phyloP scores from a whole-genome alignment of 2,888 invertebrate species.

The Troglohyphantes excavatus region DNA sequence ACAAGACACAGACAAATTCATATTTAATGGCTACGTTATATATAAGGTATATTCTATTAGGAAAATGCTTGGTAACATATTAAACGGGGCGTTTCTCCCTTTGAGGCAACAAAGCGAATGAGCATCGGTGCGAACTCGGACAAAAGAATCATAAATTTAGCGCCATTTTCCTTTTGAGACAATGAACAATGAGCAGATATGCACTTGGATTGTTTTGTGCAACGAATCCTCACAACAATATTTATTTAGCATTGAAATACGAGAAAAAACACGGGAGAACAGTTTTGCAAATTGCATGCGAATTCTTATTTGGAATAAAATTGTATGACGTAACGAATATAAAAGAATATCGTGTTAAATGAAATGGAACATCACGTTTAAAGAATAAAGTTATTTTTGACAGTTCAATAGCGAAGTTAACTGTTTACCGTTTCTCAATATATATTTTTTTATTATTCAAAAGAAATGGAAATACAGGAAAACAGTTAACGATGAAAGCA shows the following conservation, averaged over 20 bases:
- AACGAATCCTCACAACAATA: conserved; percentile 25
- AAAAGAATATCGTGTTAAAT: too few relatives aligned
- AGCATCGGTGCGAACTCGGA: conserved; percentile 5
- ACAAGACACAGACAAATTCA: too few relatives aligned
- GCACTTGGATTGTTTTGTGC: conserved; percentile 40
- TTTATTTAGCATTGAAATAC: conserved; percentile 38
- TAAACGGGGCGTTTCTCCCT: conserved; percentile 35
- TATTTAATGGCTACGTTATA: too few relatives aligned
- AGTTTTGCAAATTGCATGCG: conserved; percentile 11
- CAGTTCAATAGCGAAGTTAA: too few relatives aligned
- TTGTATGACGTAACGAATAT: too few relatives aligned
- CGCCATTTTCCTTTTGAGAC: conserved; percentile 51
- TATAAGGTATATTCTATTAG: conserved; percentile 27
- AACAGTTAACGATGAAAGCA: too few relatives aligned
- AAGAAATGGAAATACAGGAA: too few relatives aligned
- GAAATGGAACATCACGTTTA: too few relatives aligned
- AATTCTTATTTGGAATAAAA: too few relatives aligned
- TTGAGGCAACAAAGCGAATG: conserved; percentile 35
- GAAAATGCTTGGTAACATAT: conserved; percentile 16
- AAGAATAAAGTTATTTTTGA: too few relatives aligned
- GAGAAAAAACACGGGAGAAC: conserved; percentile 21
- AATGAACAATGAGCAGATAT: conserved; percentile 59
- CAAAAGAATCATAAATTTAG: conserved; percentile 62
- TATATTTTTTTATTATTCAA: too few relatives aligned
- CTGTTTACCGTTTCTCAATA: too few relatives aligned